These are phyloP conservation scores for Netelia inedita DNA, from an alignment of 2,888 invertebrate genomes.

Conservation along the genomic window DNA sequence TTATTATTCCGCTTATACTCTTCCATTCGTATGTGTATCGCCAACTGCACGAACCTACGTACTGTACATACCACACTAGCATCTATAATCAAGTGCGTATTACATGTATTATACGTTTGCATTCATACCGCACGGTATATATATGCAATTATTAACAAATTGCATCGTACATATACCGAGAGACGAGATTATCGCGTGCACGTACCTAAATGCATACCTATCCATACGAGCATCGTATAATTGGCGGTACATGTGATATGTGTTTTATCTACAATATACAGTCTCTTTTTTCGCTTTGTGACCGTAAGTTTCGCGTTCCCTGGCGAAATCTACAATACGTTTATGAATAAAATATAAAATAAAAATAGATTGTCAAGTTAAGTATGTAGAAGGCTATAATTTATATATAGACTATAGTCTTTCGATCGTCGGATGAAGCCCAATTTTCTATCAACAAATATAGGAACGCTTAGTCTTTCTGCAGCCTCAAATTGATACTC, in stretches of 20 bases:
- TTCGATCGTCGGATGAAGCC: no score
- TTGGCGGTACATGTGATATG: slow-evolving; percentile 29
- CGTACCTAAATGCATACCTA: neutral
- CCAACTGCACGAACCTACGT: slow-evolving; percentile 11
- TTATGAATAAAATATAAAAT: no score
- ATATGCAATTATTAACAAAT: slow-evolving; percentile 51
- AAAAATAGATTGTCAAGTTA: no score
- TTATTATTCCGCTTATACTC: slow-evolving; percentile 4
- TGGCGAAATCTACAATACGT: neutral
- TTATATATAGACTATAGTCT: no score
- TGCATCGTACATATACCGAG: slow-evolving; percentile 11
- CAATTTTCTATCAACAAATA: no score
- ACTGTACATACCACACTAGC: neutral
- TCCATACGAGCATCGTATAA: slow-evolving; percentile 6
- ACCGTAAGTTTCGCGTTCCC: slow-evolving; percentile 2
- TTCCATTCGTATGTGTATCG: slow-evolving; percentile 21
- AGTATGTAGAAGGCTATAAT: no score
- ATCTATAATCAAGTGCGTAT: slow-evolving; percentile 54
- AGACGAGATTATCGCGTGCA: slow-evolving; percentile 30
- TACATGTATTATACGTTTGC: slow-evolving; percentile 51
- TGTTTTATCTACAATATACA: neutral
- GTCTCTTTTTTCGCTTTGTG: slow-evolving; percentile 3
- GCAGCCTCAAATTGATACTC: no score
- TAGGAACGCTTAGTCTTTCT: no score
- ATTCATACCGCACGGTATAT: slow-evolving; percentile 19